A percentile compares a stretch with the other conserved stretches of the same genome.
phyloP scores from a whole-genome alignment of 1,140 invertebrate genomes.

The Drosophila sturtevanti region DNA sequence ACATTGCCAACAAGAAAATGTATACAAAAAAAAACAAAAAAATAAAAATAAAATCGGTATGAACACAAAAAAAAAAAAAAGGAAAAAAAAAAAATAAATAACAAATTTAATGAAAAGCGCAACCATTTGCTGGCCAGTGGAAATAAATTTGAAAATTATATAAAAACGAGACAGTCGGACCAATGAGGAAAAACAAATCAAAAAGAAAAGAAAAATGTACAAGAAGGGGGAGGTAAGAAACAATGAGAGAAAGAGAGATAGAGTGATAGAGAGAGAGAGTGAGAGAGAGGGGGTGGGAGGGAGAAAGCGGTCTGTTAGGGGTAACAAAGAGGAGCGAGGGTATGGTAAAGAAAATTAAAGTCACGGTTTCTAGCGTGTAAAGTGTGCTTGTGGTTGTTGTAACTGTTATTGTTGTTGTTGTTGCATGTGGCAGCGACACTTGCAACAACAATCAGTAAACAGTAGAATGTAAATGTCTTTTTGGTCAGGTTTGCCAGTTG shows the following conservation, averaged over 20 bases:
- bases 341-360: conserved; percentile 71
- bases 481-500: conserved; percentile 71
- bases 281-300: neutral
- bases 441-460: conserved; percentile 70
- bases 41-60: neutral
- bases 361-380: conserved; percentile 79
- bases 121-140: conserved; percentile 43
- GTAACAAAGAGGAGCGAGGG: conserved; percentile 9
- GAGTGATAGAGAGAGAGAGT: neutral
- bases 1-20: conserved; percentile 45
- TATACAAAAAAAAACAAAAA: neutral
- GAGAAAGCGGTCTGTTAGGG: conserved; percentile 16
- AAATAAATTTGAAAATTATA: conserved; percentile 75
- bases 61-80: neutral
- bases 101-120: conserved; percentile 75
- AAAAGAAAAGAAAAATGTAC: conserved; percentile 38
- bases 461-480: conserved; percentile 80
- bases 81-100: conserved; percentile 32
- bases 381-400: conserved; percentile 47
- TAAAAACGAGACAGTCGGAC: conserved; percentile 51
- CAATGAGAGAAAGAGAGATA: neutral
- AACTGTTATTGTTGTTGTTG: conserved; percentile 44
- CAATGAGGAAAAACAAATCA: conserved; percentile 65
- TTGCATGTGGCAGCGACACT: conserved; percentile 58
- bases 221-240: neutral